phyloP scores from a whole-genome alignment of 2,113 vertebrate genomes.

The Strix uralensis region DNA sequence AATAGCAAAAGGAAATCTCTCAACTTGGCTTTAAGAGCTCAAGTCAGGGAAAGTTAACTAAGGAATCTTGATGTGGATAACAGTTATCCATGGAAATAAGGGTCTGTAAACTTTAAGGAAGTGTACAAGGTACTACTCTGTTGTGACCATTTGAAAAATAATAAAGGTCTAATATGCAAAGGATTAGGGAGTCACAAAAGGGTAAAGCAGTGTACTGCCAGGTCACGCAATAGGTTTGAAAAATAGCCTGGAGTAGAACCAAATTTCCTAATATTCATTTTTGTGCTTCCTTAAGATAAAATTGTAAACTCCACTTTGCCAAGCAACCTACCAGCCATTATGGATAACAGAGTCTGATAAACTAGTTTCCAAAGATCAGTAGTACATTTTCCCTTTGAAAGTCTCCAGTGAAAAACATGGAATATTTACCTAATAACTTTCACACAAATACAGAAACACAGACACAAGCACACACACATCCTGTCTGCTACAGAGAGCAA shows the following conservation, averaged over 20 bases:
- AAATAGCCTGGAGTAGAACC: neutral
- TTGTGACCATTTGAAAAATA: neutral
- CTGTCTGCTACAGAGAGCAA: constrained; percentile 9
- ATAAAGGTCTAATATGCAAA: neutral
- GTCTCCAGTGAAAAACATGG: neutral
- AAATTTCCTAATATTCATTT: neutral
- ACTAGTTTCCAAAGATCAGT: neutral
- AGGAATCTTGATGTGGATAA: neutral
- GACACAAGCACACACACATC: neutral
- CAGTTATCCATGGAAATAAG: neutral
- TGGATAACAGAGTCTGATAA: neutral
- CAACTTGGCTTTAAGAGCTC: neutral
- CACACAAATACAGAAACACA: neutral
- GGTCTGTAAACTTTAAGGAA: neutral
- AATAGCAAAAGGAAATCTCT: neutral
- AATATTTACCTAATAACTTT: neutral
- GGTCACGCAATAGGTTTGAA: neutral
- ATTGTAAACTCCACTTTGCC: neutral
- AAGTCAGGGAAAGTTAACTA: neutral
- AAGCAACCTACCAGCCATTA: neutral
- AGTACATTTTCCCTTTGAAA: constrained; percentile 6
- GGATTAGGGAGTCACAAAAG: neutral
- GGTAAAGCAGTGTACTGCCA: neutral
- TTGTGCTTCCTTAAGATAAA: neutral
- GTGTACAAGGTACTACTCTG: neutral